Evolutionary conservation across 2,888 invertebrate species (phyloP).

Genomic region (Taphrorychus bicolor): DNA sequence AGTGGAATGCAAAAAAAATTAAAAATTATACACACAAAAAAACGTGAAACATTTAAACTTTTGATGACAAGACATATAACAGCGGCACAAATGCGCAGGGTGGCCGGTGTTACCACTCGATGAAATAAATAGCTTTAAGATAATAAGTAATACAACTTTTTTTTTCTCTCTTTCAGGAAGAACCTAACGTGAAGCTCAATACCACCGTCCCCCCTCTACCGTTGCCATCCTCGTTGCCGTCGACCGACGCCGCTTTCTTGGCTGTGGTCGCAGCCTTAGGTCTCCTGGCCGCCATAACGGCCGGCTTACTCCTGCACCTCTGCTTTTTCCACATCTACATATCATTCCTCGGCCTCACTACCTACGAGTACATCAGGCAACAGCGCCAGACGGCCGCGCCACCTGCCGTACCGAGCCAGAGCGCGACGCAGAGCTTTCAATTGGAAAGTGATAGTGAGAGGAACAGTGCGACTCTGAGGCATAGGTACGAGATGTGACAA

Average conservation of each 20-base stretch:
- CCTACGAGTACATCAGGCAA: slow-evolving; percentile 84
- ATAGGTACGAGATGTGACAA: slow-evolving; percentile 27
- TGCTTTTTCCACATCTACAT: slow-evolving; percentile 91
- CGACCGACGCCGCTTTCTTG: slow-evolving; percentile 68
- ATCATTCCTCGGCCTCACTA: slow-evolving; percentile 82
- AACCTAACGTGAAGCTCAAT: slow-evolving; percentile 37
- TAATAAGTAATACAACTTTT: background rate
- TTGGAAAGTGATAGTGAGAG: slow-evolving; percentile 10
- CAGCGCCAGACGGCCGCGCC: slow-evolving; percentile 59
- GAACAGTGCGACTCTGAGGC: slow-evolving; percentile 41
- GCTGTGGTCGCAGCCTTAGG: slow-evolving; percentile 70
- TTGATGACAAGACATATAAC: too few relatives aligned
- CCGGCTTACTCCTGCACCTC: slow-evolving; percentile 80
- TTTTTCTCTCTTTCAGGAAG: slow-evolving; percentile 41
- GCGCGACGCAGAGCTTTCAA: slow-evolving; percentile 55
- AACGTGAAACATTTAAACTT: too few relatives aligned
- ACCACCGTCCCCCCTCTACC: slow-evolving; percentile 44
- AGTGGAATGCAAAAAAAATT: too few relatives aligned
- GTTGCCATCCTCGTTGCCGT: slow-evolving; percentile 53
- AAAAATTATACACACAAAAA: too few relatives aligned
- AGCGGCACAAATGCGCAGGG: too few relatives aligned
- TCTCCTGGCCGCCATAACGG: slow-evolving; percentile 75
- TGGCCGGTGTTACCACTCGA: background rate
- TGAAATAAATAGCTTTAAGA: background rate
- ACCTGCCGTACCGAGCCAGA: slow-evolving; percentile 46